phyloP scores from a whole-genome alignment of 2,888 invertebrate species.

The Clostera curtula region DNA sequence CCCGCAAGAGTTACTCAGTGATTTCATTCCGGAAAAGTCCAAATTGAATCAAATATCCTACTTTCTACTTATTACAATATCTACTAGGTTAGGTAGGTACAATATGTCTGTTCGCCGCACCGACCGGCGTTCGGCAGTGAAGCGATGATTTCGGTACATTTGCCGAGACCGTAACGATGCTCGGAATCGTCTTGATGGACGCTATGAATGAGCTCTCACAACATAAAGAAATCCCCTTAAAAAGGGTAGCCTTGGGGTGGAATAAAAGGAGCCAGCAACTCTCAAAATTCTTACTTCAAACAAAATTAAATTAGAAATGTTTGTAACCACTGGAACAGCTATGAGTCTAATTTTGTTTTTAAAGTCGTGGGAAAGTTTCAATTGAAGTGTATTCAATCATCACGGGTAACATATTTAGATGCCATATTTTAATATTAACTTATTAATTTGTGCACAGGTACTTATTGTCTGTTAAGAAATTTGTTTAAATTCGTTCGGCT shows the following conservation, averaged over 20 bases:
- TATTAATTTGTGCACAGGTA: too few relatives aligned
- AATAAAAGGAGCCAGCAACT: slow-evolving; percentile 34
- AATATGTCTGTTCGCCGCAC: slow-evolving; percentile 56
- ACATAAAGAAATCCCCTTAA: slow-evolving; percentile 76
- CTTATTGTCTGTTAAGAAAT: too few relatives aligned
- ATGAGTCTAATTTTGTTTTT: slow-evolving; percentile 19
- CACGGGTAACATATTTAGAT: too few relatives aligned
- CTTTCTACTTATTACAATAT: slow-evolving; percentile 44
- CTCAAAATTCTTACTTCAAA: slow-evolving; percentile 28
- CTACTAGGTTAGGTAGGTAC: slow-evolving; percentile 48
- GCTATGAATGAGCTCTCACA: slow-evolving; percentile 77
- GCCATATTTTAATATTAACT: too few relatives aligned
- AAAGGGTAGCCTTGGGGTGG: slow-evolving; percentile 70
- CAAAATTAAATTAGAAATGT: slow-evolving; percentile 32
- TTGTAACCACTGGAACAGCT: slow-evolving; percentile 16
- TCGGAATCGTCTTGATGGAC: slow-evolving; percentile 79
- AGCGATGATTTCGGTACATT: slow-evolving; percentile 76
- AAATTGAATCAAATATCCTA: slow-evolving; percentile 53
- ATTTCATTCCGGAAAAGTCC: slow-evolving; percentile 29
- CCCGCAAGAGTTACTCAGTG: slow-evolving; percentile 21
- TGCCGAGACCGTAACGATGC: slow-evolving; percentile 78
- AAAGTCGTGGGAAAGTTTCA: background rate
- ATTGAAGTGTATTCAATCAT: background rate
- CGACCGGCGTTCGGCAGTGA: slow-evolving; percentile 53
- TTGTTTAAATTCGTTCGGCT: too few relatives aligned